A percentile compares a stretch with the other conserved stretches of the same genome.
phyloP scores from a whole-genome alignment of 2,888 invertebrate genomes.

The Melanostoma mellinum region DNA sequence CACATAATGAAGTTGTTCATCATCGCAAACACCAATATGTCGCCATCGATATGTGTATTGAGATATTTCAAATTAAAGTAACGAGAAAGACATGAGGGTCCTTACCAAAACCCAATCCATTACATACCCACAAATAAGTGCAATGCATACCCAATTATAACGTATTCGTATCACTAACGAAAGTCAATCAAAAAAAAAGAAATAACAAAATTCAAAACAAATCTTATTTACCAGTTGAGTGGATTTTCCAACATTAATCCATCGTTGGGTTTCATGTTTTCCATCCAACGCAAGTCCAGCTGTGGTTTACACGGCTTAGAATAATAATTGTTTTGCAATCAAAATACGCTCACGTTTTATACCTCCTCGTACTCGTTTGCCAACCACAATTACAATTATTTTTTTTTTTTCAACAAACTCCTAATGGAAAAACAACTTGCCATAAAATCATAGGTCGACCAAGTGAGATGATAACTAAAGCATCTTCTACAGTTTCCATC shows the following conservation, averaged over 20 bases:
- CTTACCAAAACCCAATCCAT: not conserved
- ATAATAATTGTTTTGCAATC: slow-evolving; percentile 49
- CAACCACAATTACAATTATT: slow-evolving; percentile 54
- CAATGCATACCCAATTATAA: not conserved
- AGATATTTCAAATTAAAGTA: too few relatives aligned
- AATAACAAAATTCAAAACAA: slow-evolving; percentile 20
- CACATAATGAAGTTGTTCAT: too few relatives aligned
- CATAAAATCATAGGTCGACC: not conserved
- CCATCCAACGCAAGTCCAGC: slow-evolving; percentile 34
- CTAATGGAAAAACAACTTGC: slow-evolving; percentile 29
- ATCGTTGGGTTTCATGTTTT: slow-evolving; percentile 74
- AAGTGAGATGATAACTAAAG: slow-evolving; percentile 16
- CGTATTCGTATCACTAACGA: slow-evolving; percentile 1
- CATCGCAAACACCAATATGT: too few relatives aligned
- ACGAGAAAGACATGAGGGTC: too few relatives aligned
- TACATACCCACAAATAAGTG: not conserved
- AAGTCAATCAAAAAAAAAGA: slow-evolving; percentile 21
- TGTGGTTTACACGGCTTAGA: slow-evolving; percentile 30
- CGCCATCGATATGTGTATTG: too few relatives aligned
- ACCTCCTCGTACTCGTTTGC: slow-evolving; percentile 2
- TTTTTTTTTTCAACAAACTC: slow-evolving; percentile 22
- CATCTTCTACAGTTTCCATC: slow-evolving; percentile 33
- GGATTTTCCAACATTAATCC: slow-evolving; percentile 74
- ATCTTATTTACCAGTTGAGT: slow-evolving; percentile 74
- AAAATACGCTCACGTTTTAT: slow-evolving; percentile 34